Base-by-base conservation (phyloP, 2,113 vertebrate genomes). In the Dasyurus viverrinus region DNA sequence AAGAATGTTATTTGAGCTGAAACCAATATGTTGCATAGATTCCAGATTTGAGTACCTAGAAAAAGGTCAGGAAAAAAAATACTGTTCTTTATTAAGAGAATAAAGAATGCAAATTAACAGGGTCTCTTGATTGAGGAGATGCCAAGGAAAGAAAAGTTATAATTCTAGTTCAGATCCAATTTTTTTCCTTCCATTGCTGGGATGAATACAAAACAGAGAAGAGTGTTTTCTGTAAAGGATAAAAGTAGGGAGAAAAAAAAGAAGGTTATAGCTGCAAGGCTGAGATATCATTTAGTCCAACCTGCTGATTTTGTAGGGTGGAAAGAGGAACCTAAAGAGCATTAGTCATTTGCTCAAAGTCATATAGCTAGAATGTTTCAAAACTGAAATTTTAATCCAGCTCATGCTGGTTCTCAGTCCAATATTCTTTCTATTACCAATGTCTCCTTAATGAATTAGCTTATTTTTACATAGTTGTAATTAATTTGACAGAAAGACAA, bases 191-290 rank as follows among this genome's bases (percentile, higher is more conserved):
- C 55, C 42, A 91, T 42, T 93, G 6, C 53, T 27, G 25, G 19
- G 22, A 14, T 89, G 90, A 92, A 50, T 54, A 68, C 84, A 68
- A 53, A 92, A 76, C 55, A 91, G 91, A 50, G 16, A 92, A 52
- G 2, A 23, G 12, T 92, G 94, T 94, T 89, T 89, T 92, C 92
- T 84, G 42, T 92, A 94, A 60, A 68, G 57, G 46, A 89, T 48
- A 60, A 91, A 92, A 55, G 24, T 24, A 36, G 25, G 0, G 36
- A 92, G 89, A 19, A 76, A 84, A 76, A 76, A 7, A 19, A 42
- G 2, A 84, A 76, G 60, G 60, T 84, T 22, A 1, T 42, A n/a
- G n/a, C 68, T 23, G 6, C 36, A 42, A 84, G 68, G n/a, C n/a
- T 7, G 16, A 84, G n/a, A 42, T 3, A 36, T 68, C 60, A n/a